These are phyloP conservation scores for Charaxes varanes DNA, from an alignment of 1,140 invertebrate species.

Conservation along the genomic window DNA sequence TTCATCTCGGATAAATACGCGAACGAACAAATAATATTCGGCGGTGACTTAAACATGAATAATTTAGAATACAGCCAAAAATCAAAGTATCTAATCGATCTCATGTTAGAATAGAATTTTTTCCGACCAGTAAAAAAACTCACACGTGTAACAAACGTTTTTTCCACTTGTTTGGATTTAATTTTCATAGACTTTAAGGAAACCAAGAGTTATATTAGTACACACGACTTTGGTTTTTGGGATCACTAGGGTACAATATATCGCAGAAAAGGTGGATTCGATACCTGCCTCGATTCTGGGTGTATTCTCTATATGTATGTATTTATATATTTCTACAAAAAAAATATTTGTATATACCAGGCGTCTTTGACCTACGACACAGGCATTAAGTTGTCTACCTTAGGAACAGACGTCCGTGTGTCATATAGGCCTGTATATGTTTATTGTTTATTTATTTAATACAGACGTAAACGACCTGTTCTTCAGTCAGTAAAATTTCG, in stretches of 20 bases:
- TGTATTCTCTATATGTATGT: too few relatives aligned
- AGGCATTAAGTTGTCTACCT: too few relatives aligned
- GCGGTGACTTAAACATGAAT: constrained; percentile 19
- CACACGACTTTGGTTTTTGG: constrained; percentile 15
- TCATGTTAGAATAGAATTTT: constrained; percentile 20
- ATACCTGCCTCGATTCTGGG: too few relatives aligned
- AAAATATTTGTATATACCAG: too few relatives aligned
- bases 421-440: too few relatives aligned
- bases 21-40: constrained; percentile 18
- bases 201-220: neutral
- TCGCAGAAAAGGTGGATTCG: constrained; percentile 2
- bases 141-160: constrained; percentile 12
- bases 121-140: constrained; percentile 18
- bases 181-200: constrained; percentile 19
- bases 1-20: constrained; percentile 17
- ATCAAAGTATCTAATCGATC: constrained; percentile 6
- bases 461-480: too few relatives aligned
- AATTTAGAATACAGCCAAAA: constrained; percentile 6
- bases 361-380: too few relatives aligned
- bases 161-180: constrained; percentile 18
- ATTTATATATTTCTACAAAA: too few relatives aligned
- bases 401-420: too few relatives aligned
- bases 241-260: constrained; percentile 8
- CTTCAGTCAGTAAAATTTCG: too few relatives aligned
- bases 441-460: too few relatives aligned